A percentile compares a stretch with the other conserved stretches of the same genome.
phyloP scores from a whole-genome alignment of 2,888 invertebrate species.

The Hedychridium roseum region DNA sequence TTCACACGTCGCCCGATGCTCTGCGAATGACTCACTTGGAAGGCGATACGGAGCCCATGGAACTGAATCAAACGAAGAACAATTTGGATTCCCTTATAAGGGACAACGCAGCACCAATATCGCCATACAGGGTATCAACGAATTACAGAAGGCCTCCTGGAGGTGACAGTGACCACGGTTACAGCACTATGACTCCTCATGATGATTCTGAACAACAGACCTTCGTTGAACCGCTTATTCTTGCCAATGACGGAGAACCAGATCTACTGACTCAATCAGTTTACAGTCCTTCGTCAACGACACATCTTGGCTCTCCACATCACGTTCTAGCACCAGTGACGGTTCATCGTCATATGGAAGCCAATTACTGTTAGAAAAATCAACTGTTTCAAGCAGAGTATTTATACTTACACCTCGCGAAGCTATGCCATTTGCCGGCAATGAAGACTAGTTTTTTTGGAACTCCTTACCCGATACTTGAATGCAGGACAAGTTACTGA shows the following conservation, averaged over 20 bases:
- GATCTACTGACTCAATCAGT: conserved; percentile 43
- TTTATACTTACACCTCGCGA: conserved; percentile 4
- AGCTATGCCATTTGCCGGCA: no score
- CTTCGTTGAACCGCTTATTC: conserved; percentile 67
- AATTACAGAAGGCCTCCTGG: conserved; percentile 80
- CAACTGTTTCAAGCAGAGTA: neutral
- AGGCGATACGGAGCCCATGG: conserved; percentile 70
- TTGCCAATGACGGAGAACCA: conserved; percentile 49
- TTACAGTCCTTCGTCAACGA: conserved; percentile 65
- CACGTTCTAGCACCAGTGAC: conserved; percentile 87
- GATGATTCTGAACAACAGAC: conserved; percentile 88
- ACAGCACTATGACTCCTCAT: conserved; percentile 93
- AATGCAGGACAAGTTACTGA: no score
- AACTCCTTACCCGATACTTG: no score
- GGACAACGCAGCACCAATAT: conserved; percentile 75
- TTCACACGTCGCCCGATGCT: conserved; percentile 66
- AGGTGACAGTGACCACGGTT: conserved; percentile 91
- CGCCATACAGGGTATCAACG: conserved; percentile 87
- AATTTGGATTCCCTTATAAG: conserved; percentile 74
- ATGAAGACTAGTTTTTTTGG: no score
- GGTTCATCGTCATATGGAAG: conserved; percentile 89
- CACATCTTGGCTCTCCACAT: conserved; percentile 68
- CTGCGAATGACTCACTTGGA: conserved; percentile 79
- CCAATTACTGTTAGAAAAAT: conserved; percentile 66
- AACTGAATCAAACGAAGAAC: conserved; percentile 54